Conservation (phyloP, 2,113 vertebrate genomes). For the Pheucticus melanocephalus region DNA sequence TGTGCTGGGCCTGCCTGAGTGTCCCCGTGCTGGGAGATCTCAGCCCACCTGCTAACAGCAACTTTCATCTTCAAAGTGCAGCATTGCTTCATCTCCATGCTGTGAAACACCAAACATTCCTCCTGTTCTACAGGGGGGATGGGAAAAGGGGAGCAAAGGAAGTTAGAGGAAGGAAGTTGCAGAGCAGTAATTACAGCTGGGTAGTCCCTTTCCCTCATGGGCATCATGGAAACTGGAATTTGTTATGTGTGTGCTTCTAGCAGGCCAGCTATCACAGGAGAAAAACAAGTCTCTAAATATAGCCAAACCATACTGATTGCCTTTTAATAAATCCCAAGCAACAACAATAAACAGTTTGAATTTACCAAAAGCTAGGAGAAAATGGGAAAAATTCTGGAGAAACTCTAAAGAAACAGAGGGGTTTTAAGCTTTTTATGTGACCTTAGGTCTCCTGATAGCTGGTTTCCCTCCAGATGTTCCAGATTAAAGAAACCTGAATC, state of each 20-base stretch:
- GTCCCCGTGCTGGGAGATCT: neutral
- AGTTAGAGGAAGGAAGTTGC: conserved; percentile 37
- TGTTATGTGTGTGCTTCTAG: neutral
- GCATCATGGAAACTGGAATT: neutral
- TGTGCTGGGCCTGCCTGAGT: neutral
- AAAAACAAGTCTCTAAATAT: neutral
- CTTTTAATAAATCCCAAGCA: neutral
- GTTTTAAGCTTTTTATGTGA: neutral
- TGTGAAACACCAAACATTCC: neutral
- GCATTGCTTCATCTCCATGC: neutral
- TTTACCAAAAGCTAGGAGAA: neutral
- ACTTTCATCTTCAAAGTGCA: conserved; percentile 15
- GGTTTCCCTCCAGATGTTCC: neutral
- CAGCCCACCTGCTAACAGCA: neutral
- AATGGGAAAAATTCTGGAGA: neutral
- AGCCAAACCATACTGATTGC: neutral
- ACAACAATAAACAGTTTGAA: neutral
- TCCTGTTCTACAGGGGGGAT: neutral
- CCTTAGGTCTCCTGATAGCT: neutral
- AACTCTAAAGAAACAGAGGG: neutral
- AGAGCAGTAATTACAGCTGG: conserved; percentile 23
- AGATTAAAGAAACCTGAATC: neutral
- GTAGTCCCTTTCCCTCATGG: neutral
- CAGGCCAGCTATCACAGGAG: neutral
- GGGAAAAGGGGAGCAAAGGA: conserved; percentile 26